Conservation (phyloP, 1,140 invertebrate species). For the Drosophila tropicalis region DNA sequence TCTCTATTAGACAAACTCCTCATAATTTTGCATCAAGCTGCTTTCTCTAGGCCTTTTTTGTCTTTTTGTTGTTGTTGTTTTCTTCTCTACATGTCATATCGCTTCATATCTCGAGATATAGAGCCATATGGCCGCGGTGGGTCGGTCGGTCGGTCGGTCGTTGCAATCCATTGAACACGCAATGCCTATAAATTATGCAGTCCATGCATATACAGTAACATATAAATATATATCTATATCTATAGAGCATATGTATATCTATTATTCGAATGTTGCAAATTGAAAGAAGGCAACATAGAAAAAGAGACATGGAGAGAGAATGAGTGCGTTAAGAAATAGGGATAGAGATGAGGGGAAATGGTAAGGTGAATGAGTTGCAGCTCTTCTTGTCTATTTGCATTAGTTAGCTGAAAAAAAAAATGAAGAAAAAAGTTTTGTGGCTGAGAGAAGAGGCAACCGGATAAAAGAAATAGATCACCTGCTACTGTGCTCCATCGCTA, state of each 20-base stretch:
- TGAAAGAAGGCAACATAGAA: conserved; percentile 36
- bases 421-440: conserved; percentile 9
- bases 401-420: conserved; percentile 63
- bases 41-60: not conserved
- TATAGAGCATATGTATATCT: conserved; percentile 58
- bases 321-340: no score
- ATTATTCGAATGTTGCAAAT: conserved; percentile 75
- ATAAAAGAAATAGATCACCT: conserved; percentile 82
- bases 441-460: conserved; percentile 59
- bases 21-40: conserved; percentile 1
- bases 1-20: not conserved
- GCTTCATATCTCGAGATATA: conserved; percentile 27
- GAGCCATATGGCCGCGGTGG: conserved; percentile 68
- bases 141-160: conserved; percentile 48
- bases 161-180: conserved; percentile 78
- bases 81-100: not conserved
- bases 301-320: not conserved
- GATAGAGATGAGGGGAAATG: not conserved
- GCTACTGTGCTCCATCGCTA: conserved; percentile 55
- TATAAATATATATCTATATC: conserved; percentile 15
- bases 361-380: conserved; percentile 30
- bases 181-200: conserved; percentile 79
- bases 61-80: not conserved
- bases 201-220: conserved; percentile 61
- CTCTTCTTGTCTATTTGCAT: conserved; percentile 77